Evolutionary conservation across 2,113 vertebrate genomes (phyloP).

Genomic region (Rhombomys opimus): DNA sequence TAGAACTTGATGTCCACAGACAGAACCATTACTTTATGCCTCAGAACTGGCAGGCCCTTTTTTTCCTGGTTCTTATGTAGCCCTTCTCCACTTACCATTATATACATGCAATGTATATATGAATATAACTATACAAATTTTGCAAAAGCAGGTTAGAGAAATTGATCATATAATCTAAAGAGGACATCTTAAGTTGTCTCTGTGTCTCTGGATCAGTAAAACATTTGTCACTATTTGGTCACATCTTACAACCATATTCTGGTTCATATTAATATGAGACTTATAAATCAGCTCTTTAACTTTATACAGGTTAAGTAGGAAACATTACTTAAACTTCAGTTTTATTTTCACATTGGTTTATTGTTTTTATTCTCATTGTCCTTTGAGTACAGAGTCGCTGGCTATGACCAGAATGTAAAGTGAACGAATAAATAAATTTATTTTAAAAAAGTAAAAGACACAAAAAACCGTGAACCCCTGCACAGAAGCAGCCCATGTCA

Average conservation of each 20-base stretch:
- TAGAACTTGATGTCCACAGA: constrained; percentile 6
- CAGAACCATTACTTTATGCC: background rate
- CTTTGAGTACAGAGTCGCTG: background rate
- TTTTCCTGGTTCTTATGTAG: background rate
- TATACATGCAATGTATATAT: background rate
- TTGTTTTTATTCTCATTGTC: background rate
- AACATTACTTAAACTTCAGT: background rate
- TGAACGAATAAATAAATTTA: too few relatives aligned
- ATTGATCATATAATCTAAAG: background rate
- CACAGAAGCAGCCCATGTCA: too few relatives aligned
- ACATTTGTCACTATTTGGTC: background rate
- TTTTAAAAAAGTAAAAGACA: too few relatives aligned
- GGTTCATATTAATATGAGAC: constrained; percentile 2
- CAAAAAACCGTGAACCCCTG: too few relatives aligned
- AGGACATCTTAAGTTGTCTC: background rate
- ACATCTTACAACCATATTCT: background rate
- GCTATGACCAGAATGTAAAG: too few relatives aligned
- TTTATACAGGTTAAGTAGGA: background rate
- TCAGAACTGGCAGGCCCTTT: background rate
- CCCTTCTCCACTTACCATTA: background rate
- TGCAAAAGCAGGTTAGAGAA: background rate
- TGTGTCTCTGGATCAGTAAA: background rate
- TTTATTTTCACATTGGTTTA: background rate
- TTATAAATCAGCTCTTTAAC: background rate
- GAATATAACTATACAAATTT: background rate